A percentile compares a stretch with the other conserved stretches of the same genome.
phyloP scores from a whole-genome alignment of 2,797 vertebrate genomes.

The Euphonia xanthogaster region DNA sequence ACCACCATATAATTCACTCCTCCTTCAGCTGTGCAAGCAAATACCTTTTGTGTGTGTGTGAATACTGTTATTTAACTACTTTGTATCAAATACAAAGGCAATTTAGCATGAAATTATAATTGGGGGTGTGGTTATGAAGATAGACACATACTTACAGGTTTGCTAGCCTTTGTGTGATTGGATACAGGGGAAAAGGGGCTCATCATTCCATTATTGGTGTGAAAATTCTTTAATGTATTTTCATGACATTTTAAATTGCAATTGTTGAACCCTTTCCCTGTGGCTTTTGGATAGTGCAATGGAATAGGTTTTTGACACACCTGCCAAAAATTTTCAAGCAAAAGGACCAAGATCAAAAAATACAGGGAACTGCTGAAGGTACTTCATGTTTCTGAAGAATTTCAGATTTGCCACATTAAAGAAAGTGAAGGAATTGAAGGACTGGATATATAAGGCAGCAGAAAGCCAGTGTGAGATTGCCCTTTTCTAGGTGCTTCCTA shows the following conservation, averaged over 20 bases:
- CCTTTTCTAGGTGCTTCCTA: neutral
- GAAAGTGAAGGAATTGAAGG: neutral
- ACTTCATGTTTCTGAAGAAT: neutral
- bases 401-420: neutral
- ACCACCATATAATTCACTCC: neutral
- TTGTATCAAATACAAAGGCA: neutral
- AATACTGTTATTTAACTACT: neutral
- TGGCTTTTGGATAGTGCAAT: neutral
- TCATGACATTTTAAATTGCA: neutral
- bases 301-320: neutral
- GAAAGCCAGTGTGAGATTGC: neutral
- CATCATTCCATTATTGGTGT: neutral
- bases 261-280: neutral
- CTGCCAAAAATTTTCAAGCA: neutral
- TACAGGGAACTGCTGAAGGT: neutral
- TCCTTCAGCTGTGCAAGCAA: neutral
- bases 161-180: neutral
- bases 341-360: neutral
- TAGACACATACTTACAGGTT: neutral
- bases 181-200: neutral
- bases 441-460: neutral
- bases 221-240: neutral
- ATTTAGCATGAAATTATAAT: neutral
- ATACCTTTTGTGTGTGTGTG: neutral
- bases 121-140: neutral